Conservation (phyloP, 2,113 vertebrate genomes). For the Panthera tigris region DNA sequence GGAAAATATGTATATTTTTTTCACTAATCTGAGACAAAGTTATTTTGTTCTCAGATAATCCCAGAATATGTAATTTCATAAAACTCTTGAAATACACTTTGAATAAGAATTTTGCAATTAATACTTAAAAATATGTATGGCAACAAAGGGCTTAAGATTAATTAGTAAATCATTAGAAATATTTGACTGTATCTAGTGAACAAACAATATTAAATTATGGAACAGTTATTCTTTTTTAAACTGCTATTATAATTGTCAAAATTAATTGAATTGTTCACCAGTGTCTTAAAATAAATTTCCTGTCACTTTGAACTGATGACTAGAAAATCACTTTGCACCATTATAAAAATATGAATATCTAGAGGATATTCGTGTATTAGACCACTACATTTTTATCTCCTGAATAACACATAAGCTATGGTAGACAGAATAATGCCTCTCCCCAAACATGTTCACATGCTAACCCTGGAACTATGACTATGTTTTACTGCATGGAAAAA, state of each 20-base stretch:
- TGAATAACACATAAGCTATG: background rate
- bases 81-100: background rate
- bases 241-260: background rate
- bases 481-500: background rate
- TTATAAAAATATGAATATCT: background rate
- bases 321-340: background rate
- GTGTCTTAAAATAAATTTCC: background rate
- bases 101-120: background rate
- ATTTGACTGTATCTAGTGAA: background rate
- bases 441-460: background rate
- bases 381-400: background rate
- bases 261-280: background rate
- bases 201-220: background rate
- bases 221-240: background rate
- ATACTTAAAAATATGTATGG: slow-evolving; percentile 24
- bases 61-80: background rate
- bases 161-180: background rate
- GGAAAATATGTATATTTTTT: background rate
- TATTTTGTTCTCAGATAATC: background rate
- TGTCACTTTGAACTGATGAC: background rate
- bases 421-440: background rate
- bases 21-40: background rate
- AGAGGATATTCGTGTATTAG: background rate
- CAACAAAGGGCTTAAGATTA: background rate
- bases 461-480: background rate